Conservation (phyloP, 1,140 invertebrate species). For the Scaptomyza pallida region DNA sequence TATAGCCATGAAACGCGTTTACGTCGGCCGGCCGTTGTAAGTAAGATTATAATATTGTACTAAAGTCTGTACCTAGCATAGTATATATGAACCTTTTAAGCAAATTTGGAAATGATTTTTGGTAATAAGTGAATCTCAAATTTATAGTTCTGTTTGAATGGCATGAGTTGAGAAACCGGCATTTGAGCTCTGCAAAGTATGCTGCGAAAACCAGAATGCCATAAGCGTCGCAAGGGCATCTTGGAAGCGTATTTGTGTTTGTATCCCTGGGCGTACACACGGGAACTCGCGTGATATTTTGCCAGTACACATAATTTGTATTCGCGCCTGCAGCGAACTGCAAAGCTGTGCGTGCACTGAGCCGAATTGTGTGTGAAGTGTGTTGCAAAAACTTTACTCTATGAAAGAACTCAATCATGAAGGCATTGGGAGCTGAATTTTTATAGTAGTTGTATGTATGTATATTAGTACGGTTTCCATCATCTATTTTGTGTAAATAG, state of each 20-base stretch:
- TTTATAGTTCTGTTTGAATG: background rate
- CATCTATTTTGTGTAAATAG: too few relatives aligned
- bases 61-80: too few relatives aligned
- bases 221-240: background rate
- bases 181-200: conserved; percentile 10
- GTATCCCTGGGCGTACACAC: background rate
- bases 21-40: too few relatives aligned
- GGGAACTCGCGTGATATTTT: conserved; percentile 16
- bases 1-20: too few relatives aligned
- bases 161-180: background rate
- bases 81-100: too few relatives aligned
- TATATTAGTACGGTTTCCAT: too few relatives aligned
- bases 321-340: conserved; percentile 13
- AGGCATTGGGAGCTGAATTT: too few relatives aligned
- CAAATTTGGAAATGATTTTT: background rate
- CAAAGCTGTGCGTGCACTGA: conserved; percentile 14
- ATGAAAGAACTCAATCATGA: too few relatives aligned
- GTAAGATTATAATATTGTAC: too few relatives aligned
- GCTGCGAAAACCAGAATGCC: background rate
- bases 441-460: too few relatives aligned
- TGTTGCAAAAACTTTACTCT: background rate
- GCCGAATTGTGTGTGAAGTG: background rate
- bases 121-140: background rate
- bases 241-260: background rate
- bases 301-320: conserved; percentile 33